A percentile compares a stretch with the other conserved stretches of the same genome.
These are phyloP conservation scores for Formica exsecta DNA, from an alignment of 1,140 invertebrate genomes.

Conservation along the genomic window DNA sequence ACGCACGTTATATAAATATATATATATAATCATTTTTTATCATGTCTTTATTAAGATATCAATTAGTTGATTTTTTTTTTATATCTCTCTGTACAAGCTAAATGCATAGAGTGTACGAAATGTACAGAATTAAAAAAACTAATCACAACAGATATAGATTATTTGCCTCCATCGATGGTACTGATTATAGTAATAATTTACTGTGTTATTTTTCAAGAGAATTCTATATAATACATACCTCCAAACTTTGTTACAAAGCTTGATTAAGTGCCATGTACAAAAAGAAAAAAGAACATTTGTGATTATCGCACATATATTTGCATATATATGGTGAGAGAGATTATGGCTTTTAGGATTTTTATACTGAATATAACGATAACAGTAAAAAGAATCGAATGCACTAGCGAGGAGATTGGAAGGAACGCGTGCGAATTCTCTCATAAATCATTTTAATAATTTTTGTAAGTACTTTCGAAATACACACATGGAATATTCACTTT, in stretches of 20 bases:
- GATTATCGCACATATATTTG: constrained; percentile 13
- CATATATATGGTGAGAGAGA: constrained; percentile 37
- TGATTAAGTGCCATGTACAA: constrained; percentile 63
- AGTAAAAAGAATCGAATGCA: not conserved
- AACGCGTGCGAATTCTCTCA: not conserved
- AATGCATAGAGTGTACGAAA: constrained; percentile 58
- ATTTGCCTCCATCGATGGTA: constrained; percentile 60
- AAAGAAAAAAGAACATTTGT: constrained; percentile 14
- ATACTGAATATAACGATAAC: constrained; percentile 56
- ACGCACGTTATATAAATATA: constrained; percentile 16
- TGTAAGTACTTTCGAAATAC: not conserved
- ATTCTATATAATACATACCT: constrained; percentile 9
- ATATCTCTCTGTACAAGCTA: constrained; percentile 40
- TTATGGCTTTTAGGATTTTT: constrained; percentile 62
- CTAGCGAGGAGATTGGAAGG: constrained; percentile 54
- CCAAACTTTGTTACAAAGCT: constrained; percentile 37
- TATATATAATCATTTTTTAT: not conserved
- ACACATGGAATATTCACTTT: not conserved
- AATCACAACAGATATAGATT: constrained; percentile 48
- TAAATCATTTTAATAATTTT: constrained; percentile 38
- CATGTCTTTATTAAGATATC: constrained; percentile 12
- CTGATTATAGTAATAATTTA: constrained; percentile 45
- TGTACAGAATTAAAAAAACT: constrained; percentile 59
- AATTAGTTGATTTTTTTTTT: constrained; percentile 36
- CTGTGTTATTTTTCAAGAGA: not conserved